phyloP scores from a whole-genome alignment of 2,797 vertebrate species.

The Botia almorhae region DNA sequence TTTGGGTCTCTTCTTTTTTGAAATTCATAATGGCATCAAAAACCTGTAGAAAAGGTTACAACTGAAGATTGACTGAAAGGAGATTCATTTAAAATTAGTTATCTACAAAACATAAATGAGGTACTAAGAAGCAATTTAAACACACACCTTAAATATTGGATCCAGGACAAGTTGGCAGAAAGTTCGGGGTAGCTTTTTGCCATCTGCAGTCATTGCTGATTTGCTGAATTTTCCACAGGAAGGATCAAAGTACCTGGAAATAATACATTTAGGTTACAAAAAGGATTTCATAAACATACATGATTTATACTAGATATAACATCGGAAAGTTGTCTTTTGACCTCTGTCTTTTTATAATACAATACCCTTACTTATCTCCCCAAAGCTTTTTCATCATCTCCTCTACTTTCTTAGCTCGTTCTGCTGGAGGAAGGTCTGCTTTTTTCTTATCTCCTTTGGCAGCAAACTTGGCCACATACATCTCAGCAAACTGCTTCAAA shows the following conservation, averaged over 20 bases:
- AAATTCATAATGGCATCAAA: constrained; percentile 79
- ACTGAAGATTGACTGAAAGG: constrained; percentile 40
- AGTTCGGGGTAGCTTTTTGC: constrained; percentile 86
- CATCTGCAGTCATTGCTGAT: constrained; percentile 79
- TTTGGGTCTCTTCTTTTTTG: constrained; percentile 73
- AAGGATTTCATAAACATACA: not conserved
- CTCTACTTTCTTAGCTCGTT: constrained; percentile 64
- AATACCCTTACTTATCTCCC: constrained; percentile 66
- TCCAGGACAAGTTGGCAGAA: constrained; percentile 88
- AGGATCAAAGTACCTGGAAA: constrained; percentile 83
- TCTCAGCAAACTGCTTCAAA: constrained; percentile 76
- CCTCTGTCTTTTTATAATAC: not conserved
- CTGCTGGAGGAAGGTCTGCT: constrained; percentile 48
- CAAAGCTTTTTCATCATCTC: constrained; percentile 70
- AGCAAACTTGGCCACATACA: constrained; percentile 72
- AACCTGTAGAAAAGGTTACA: constrained; percentile 62
- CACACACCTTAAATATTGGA: constrained; percentile 83
- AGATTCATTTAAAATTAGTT: not conserved
- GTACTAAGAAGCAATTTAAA: not conserved
- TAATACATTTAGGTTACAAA: not conserved
- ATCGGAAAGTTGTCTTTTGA: not conserved
- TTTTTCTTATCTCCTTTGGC: constrained; percentile 74
- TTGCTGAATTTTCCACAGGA: constrained; percentile 87
- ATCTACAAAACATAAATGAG: not conserved
- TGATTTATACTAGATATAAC: not conserved